Evolutionary conservation across 1,140 invertebrate species (phyloP).

Genomic region (Macrotrachela quadricornifera): DNA sequence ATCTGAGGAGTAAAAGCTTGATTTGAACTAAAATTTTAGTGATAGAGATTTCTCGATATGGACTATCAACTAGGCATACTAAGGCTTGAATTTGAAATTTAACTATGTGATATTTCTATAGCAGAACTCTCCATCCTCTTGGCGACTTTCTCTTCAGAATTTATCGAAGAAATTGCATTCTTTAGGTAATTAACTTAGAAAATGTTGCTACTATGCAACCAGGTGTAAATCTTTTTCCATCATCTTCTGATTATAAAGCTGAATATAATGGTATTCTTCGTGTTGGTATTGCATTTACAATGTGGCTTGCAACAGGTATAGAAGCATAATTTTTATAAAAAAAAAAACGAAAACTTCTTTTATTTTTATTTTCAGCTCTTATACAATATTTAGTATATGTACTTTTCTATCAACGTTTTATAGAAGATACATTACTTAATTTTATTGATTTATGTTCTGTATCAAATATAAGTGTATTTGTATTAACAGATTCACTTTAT

Average conservation of each 20-base stretch:
- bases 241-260: slow-evolving; percentile 17
- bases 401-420: slow-evolving; percentile 45
- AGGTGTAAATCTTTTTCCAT: slow-evolving; percentile 16
- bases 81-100: too few species aligned
- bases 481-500: slow-evolving; percentile 45
- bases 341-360: too few species aligned
- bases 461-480: slow-evolving; percentile 62
- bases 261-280: slow-evolving; percentile 33
- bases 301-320: slow-evolving; percentile 19
- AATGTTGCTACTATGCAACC: slow-evolving; percentile 29
- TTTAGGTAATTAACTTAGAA: slow-evolving; percentile 27
- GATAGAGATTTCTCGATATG: too few species aligned
- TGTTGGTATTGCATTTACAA: slow-evolving; percentile 31
- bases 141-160: too few species aligned
- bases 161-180: too few species aligned
- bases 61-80: too few species aligned
- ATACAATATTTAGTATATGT: slow-evolving; percentile 20
- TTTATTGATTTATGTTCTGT: slow-evolving; percentile 60
- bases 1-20: too few species aligned
- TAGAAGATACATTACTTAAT: slow-evolving; percentile 48
- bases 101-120: too few species aligned
- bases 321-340: too few species aligned
- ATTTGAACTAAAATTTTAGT: too few species aligned
- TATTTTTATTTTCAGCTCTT: too few species aligned
- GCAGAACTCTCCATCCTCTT: too few species aligned